Conservation (phyloP, 2,888 invertebrate genomes). For the Apamea anceps region DNA sequence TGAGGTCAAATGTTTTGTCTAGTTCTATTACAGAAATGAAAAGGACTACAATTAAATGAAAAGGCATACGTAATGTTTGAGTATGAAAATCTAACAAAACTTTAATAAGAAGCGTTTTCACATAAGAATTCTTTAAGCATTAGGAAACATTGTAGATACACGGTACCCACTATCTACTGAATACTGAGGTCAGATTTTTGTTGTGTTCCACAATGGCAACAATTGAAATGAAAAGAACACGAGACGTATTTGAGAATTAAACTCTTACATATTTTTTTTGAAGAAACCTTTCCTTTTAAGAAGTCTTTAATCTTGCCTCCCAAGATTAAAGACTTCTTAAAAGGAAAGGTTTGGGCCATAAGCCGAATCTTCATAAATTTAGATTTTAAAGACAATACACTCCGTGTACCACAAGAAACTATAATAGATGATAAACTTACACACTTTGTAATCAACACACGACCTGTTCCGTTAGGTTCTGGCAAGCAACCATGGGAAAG, state of each 20-base stretch:
- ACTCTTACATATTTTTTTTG: not conserved
- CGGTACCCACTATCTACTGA: not conserved
- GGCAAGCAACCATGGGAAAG: constrained; percentile 31
- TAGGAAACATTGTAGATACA: not conserved
- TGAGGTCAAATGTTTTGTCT: constrained; percentile 9
- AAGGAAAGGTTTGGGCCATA: too few relatives aligned
- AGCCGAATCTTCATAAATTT: not conserved
- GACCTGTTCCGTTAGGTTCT: constrained; percentile 34
- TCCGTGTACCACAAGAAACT: not conserved
- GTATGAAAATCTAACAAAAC: not conserved
- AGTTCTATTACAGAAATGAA: not conserved
- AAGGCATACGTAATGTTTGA: not conserved
- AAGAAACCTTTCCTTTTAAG: not conserved
- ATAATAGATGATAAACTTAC: not conserved
- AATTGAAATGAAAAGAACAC: not conserved
- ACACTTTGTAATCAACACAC: constrained; percentile 30
- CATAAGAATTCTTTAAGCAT: not conserved
- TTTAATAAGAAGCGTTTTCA: not conserved
- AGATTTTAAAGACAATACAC: too few relatives aligned
- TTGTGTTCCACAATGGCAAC: not conserved
- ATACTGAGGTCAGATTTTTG: not conserved
- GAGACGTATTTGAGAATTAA: too few relatives aligned
- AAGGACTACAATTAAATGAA: not conserved
- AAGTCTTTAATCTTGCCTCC: not conserved
- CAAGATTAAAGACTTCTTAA: too few relatives aligned